phyloP scores from a whole-genome alignment of 2,888 invertebrate genomes.

The Paralinhomoeus sp. region DNA sequence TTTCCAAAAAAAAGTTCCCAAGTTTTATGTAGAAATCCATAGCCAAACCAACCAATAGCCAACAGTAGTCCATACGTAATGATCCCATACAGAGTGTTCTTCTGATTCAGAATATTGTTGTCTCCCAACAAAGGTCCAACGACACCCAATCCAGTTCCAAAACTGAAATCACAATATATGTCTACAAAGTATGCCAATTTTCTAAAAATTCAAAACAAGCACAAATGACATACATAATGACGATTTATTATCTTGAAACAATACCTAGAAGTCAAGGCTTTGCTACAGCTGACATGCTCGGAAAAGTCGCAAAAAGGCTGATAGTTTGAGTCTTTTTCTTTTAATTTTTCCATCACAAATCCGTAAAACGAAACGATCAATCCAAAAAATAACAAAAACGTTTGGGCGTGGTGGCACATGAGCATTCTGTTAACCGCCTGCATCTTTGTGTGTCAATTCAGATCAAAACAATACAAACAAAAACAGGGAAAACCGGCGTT shows the following conservation, averaged over 20 bases:
- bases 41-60: constrained; percentile 1
- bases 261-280: constrained; percentile 3
- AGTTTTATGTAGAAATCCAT: too few species aligned
- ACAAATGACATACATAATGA: too few species aligned
- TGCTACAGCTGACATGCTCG: constrained; percentile 2
- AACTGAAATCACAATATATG: constrained; percentile 2
- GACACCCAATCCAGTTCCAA: constrained; percentile 3
- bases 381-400: constrained; percentile 1
- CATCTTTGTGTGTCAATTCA: constrained; percentile 1
- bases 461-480: constrained; percentile 25
- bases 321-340: constrained; percentile 3
- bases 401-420: background rate
- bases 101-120: constrained; percentile 3
- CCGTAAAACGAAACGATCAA: constrained; percentile 4
- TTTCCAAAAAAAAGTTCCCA: too few species aligned
- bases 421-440: background rate
- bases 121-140: constrained; percentile 4
- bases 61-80: background rate
- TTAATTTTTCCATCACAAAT: constrained; percentile 1
- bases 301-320: constrained; percentile 4
- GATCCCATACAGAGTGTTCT: constrained; percentile 4
- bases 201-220: too few species aligned
- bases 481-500: too few species aligned
- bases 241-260: too few species aligned
- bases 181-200: too few species aligned